Evolutionary conservation across 2,797 vertebrate genomes (phyloP).

Genomic region (Lutjanus argentimaculatus): DNA sequence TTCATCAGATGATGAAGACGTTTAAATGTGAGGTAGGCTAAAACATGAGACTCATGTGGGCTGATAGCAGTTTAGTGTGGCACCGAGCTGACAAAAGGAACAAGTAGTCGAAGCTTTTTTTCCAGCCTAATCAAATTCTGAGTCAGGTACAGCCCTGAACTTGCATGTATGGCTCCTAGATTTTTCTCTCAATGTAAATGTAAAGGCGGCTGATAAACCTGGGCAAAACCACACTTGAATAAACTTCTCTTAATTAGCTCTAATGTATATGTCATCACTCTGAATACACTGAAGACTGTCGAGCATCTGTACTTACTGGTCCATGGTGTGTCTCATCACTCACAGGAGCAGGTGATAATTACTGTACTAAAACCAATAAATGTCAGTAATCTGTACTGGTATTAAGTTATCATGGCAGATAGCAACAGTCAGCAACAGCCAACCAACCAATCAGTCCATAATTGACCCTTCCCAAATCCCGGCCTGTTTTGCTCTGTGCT

Average conservation of each 20-base stretch:
- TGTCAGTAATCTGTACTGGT: slow-evolving; percentile 3
- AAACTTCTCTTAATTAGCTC: slow-evolving; percentile 27
- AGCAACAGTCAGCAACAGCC: not conserved
- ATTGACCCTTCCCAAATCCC: not conserved
- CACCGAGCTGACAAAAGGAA: too few relatives aligned
- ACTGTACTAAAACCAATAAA: slow-evolving; percentile 29
- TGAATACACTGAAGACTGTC: slow-evolving; percentile 19
- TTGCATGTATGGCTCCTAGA: not conserved
- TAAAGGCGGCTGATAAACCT: slow-evolving; percentile 1
- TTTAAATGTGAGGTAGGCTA: too few relatives aligned
- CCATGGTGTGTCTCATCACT: slow-evolving; percentile 23
- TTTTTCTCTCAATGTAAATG: not conserved
- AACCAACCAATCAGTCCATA: not conserved
- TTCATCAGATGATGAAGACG: too few relatives aligned
- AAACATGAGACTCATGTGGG: too few relatives aligned
- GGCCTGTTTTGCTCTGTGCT: too few relatives aligned
- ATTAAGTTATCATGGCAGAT: not conserved
- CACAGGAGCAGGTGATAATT: slow-evolving; percentile 35
- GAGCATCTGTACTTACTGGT: slow-evolving; percentile 40
- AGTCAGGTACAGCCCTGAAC: too few relatives aligned
- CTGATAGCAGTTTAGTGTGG: too few relatives aligned
- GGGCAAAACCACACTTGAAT: not conserved
- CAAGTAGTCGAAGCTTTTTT: too few relatives aligned
- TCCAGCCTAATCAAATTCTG: too few relatives aligned
- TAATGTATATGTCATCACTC: slow-evolving; percentile 14